Percentiles rank a stretch among this genome's conserved stretches.
phyloP scores from a whole-genome alignment of 2,113 vertebrate species.

The Cinclus mexicanus region DNA sequence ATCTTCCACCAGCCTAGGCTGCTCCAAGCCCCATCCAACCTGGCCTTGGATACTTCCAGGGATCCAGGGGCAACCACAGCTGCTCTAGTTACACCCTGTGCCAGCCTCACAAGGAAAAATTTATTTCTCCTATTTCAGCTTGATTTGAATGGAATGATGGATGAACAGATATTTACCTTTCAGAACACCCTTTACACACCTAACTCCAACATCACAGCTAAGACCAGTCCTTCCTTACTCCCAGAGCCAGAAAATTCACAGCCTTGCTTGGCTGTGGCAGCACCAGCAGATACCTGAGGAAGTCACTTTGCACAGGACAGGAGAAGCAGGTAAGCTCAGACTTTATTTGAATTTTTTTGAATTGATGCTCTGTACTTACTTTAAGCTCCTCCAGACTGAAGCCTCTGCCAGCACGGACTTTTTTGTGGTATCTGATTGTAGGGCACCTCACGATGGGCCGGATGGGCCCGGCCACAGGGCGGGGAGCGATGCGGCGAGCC shows the following conservation, averaged over 20 bases:
- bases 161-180: fast-evolving
- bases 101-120: not conserved
- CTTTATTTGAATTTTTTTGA: fast-evolving
- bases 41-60: not conserved
- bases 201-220: too few species aligned
- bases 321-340: fast-evolving
- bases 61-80: not conserved
- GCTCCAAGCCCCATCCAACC: fast-evolving
- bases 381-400: conserved; percentile 94
- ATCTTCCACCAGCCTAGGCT: fast-evolving
- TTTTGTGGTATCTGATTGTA: conserved; percentile 91
- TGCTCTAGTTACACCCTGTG: fast-evolving
- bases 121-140: not conserved
- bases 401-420: conserved; percentile 89
- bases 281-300: too few species aligned
- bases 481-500: conserved; percentile 89
- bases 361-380: conserved; percentile 64
- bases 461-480: conserved; percentile 87
- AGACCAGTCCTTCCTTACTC: fast-evolving
- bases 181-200: not conserved
- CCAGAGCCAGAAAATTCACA: not conserved
- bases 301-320: not conserved
- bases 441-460: conserved; percentile 92
- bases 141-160: not conserved
- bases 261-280: too few species aligned